A percentile compares a stretch with the other conserved stretches of the same genome.
These are phyloP conservation scores for Tridacna crocea DNA, from an alignment of 2,888 invertebrate species.

Conservation along the genomic window DNA sequence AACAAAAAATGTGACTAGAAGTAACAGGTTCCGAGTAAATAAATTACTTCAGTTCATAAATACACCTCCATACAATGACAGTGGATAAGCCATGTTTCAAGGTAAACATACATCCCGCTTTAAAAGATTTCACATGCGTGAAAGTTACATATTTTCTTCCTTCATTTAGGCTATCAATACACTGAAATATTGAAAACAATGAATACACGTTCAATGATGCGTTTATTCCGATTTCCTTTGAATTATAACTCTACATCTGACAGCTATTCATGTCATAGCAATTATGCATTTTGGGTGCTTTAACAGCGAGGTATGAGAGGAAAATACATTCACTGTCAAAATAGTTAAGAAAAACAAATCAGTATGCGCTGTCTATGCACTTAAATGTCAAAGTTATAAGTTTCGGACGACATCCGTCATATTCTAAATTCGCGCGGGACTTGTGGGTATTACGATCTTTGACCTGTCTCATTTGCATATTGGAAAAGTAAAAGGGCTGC, in stretches of 20 bases:
- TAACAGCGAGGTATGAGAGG: neutral
- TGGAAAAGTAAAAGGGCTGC: neutral
- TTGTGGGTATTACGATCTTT: conserved; percentile 68
- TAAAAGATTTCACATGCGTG: too few relatives aligned
- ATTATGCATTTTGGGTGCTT: neutral
- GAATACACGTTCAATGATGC: conserved; percentile 3
- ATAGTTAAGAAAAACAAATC: conserved; percentile 9
- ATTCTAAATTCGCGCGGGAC: conserved; percentile 70
- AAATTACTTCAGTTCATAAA: too few relatives aligned
- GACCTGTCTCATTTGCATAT: conserved; percentile 35
- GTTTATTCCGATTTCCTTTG: neutral
- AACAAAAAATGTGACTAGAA: neutral
- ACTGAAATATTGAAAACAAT: neutral
- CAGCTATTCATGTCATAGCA: neutral
- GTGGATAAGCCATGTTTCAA: too few relatives aligned
- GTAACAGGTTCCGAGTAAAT: neutral
- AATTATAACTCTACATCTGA: neutral
- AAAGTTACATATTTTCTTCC: too few relatives aligned
- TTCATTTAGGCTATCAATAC: neutral
- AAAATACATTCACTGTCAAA: neutral
- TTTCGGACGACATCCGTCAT: conserved; percentile 25
- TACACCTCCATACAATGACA: too few relatives aligned
- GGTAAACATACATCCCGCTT: too few relatives aligned
- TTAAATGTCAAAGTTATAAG: conserved; percentile 1
- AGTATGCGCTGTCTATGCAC: neutral